Percentiles rank a stretch among this genome's conserved stretches.
Evolutionary conservation across 2,113 vertebrate genomes (phyloP).

Genomic region (Xiphias gladius): DNA sequence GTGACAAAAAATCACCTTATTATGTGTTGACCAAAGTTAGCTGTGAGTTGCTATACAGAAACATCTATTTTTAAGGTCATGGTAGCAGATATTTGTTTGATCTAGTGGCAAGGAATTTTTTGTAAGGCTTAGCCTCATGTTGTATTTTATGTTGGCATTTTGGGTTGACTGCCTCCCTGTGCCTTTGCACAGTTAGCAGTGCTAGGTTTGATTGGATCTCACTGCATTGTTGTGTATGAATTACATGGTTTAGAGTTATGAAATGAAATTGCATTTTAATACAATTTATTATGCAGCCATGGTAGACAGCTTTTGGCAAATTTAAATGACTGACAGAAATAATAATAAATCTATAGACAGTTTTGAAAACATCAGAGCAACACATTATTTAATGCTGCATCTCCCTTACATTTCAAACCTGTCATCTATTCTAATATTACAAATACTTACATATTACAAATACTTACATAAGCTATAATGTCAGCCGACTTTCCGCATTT

Average conservation of each 20-base stretch:
- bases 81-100: neutral
- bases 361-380: slow-evolving; percentile 6
- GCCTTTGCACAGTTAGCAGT: neutral
- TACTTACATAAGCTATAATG: neutral
- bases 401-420: neutral
- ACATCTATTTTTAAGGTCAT: neutral
- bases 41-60: neutral
- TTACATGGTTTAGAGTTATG: neutral
- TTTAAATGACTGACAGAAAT: neutral
- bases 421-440: neutral
- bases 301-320: neutral
- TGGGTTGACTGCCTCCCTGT: neutral
- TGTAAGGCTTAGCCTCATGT: neutral
- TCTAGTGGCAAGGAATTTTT: neutral
- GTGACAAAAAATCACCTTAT: neutral
- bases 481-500: neutral
- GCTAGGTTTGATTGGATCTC: neutral
- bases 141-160: neutral
- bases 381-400: neutral
- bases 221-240: neutral
- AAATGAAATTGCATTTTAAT: neutral
- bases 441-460: neutral
- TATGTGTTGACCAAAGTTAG: neutral
- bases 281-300: neutral
- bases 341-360: no score